Base-by-base conservation (phyloP, 1,140 invertebrate species). In the Batillaria attramentaria region DNA sequence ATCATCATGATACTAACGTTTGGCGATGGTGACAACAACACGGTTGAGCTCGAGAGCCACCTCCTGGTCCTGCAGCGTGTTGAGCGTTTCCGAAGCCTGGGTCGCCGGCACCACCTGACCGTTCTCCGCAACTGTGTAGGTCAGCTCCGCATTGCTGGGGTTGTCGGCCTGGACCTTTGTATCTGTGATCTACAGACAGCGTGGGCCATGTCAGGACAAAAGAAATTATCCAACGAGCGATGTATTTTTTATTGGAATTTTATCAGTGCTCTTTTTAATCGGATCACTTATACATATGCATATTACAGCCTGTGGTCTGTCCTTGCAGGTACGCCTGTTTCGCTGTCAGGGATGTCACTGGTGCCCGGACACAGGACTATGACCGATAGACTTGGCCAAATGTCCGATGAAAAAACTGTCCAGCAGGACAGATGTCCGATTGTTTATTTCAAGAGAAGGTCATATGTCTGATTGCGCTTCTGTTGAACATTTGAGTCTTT, bases 31-130 rank as follows among this genome's bases (percentile, higher is more conserved):
- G 37, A 42, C 57, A 33, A 81, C 76, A 41, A 81, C 80, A 2
- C 68, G 37, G 31, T 77, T 62, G 37, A 77, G 69, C 65, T 78
- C 33, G 35, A 81, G 69, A n/a, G 80, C 80, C 72, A 81, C 42
- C n/a, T 81, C 80, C 65, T 81, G 80, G 50, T 78, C 77, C 69
- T 62, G 3, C 46, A 81, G 43, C 1, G 65, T 65, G 35, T 70
- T 75, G 41, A 81, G 70, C 6, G 50, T 37, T 4, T 65, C 35
- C 0, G 72, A 2, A 0, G 77, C 80, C 69, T 41, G 42, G 0
- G 43, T 62, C 2, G 70, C 80, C n/a, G 57, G 33, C 28, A 81
- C n/a, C n/a, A 50, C 6, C 37, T 78, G 46, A 20, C 76, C 80
- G n/a, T 70, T 57, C 42, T 77, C 24, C 39, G 28, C n/a, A 0